Evolutionary conservation across 2,888 invertebrate species (phyloP).

Genomic region (Rhogogaster chlorosoma): DNA sequence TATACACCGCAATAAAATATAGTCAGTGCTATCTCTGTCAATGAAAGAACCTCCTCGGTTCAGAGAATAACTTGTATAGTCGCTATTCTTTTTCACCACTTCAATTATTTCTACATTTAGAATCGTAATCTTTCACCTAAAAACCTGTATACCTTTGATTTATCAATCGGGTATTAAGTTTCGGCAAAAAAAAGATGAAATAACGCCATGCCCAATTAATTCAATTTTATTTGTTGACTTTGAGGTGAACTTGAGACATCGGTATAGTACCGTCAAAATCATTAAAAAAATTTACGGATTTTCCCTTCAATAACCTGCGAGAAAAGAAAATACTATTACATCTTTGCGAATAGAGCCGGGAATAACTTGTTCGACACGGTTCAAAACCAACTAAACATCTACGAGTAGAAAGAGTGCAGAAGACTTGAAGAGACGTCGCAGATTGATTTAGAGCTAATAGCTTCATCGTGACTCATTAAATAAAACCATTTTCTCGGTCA

Average conservation of each 20-base stretch:
- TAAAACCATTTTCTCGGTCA: neutral
- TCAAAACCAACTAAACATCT: neutral
- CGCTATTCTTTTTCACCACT: neutral
- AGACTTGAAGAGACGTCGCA: neutral
- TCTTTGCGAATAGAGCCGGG: neutral
- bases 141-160: neutral
- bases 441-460: neutral
- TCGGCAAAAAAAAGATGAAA: neutral
- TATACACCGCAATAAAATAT: constrained; percentile 13
- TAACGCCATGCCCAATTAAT: neutral
- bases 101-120: neutral
- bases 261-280: neutral
- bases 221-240: neutral
- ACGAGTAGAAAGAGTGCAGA: neutral
- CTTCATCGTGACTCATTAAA: neutral
- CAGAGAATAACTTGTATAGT: neutral
- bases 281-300: neutral
- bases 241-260: neutral
- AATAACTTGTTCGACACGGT: neutral
- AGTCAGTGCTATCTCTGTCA: neutral
- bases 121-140: neutral
- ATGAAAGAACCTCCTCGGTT: neutral
- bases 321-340: neutral
- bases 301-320: neutral
- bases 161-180: neutral